Conservation (phyloP, 1,140 invertebrate species). For the Drosophila obscura region DNA sequence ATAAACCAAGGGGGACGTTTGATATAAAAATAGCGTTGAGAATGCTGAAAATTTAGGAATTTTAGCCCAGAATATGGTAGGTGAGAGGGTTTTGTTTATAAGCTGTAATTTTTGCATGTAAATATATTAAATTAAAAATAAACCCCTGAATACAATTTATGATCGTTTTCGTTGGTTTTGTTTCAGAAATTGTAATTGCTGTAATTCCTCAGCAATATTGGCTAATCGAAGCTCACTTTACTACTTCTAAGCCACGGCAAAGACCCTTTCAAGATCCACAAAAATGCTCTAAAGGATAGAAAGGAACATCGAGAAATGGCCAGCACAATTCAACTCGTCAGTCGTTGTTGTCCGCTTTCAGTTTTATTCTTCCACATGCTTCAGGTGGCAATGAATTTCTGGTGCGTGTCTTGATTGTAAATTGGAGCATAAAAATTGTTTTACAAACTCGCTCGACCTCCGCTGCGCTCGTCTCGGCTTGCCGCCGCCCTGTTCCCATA, state of each 20-base stretch:
- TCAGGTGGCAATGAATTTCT: conserved; percentile 80
- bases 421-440: conserved; percentile 80
- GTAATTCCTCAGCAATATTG: too few species aligned
- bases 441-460: conserved; percentile 51
- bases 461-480: too few species aligned
- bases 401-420: conserved; percentile 78
- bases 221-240: too few species aligned
- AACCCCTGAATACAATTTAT: too few species aligned
- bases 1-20: too few species aligned
- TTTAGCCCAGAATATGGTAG: too few species aligned
- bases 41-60: too few species aligned
- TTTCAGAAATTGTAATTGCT: too few species aligned
- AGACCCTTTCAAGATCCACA: background rate
- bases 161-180: background rate
- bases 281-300: conserved; percentile 1
- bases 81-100: too few species aligned
- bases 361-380: conserved; percentile 56
- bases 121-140: too few species aligned
- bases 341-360: conserved; percentile 13
- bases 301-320: conserved; percentile 15
- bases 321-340: conserved; percentile 20
- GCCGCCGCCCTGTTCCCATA: conserved; percentile 20
- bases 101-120: too few species aligned
- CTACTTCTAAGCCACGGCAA: background rate
- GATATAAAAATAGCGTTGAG: too few species aligned